A percentile compares a stretch with the other conserved stretches of the same genome.
These are phyloP conservation scores for Piaya cayana DNA, from an alignment of 2,113 vertebrate genomes.

Conservation along the genomic window DNA sequence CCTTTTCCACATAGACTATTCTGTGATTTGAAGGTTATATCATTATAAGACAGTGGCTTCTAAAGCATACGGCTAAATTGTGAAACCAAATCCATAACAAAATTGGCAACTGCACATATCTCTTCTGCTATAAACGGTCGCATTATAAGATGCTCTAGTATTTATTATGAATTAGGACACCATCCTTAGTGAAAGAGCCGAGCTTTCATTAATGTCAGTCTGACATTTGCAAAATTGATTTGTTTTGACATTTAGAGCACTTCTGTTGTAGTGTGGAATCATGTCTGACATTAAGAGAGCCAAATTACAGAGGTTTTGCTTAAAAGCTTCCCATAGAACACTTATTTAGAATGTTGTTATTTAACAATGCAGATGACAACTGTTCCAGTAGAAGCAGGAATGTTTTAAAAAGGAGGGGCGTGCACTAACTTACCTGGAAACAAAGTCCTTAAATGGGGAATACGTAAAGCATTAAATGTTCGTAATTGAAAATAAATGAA, in stretches of 20 bases:
- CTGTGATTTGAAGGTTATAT: background rate
- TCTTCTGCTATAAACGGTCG: background rate
- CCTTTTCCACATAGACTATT: background rate
- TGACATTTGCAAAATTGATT: slow-evolving; percentile 81
- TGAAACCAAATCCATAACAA: background rate
- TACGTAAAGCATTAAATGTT: background rate
- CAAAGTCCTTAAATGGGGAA: background rate
- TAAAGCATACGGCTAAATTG: background rate
- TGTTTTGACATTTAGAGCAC: slow-evolving; percentile 78
- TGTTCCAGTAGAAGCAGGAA: background rate
- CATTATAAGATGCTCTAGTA: background rate
- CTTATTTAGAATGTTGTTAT: slow-evolving; percentile 3
- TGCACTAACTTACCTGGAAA: background rate
- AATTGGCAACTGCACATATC: background rate
- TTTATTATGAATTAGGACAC: slow-evolving; percentile 54
- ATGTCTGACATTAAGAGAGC: slow-evolving; percentile 71
- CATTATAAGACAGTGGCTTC: background rate
- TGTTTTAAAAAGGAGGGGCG: background rate
- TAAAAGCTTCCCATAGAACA: slow-evolving; percentile 60
- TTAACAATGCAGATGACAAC: background rate
- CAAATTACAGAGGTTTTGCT: slow-evolving; percentile 65
- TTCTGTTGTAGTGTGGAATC: slow-evolving; percentile 53
- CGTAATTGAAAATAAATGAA: background rate
- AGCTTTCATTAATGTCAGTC: slow-evolving; percentile 60
- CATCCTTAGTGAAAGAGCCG: slow-evolving; percentile 19